A percentile compares a stretch with the other conserved stretches of the same genome.
Evolutionary conservation across 2,797 vertebrate species (phyloP).

Genomic region (Okamejei kenojei): DNA sequence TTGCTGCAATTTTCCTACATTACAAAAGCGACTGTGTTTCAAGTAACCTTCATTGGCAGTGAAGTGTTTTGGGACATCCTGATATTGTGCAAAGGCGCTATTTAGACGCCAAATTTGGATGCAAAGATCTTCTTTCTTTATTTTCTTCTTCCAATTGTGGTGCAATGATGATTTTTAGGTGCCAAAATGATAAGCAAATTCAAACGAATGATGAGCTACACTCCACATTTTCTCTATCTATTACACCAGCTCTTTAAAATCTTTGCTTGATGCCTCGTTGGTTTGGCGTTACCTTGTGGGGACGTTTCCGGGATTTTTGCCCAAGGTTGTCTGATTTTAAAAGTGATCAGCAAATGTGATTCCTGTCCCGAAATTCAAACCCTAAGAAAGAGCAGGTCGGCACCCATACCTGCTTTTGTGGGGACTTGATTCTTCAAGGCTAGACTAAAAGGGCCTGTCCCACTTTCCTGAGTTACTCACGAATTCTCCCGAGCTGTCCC

Average conservation of each 20-base stretch:
- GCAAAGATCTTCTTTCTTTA: background rate
- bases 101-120: background rate
- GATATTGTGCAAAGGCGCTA: background rate
- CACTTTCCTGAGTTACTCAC: too few relatives aligned
- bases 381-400: too few relatives aligned
- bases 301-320: background rate
- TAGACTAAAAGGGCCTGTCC: too few relatives aligned
- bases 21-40: background rate
- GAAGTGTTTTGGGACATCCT: background rate
- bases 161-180: background rate
- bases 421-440: background rate
- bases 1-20: background rate
- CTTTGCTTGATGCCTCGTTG: background rate
- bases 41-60: background rate
- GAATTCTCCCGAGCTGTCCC: too few relatives aligned
- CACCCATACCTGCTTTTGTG: background rate
- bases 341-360: background rate
- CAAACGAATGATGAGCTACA: background rate
- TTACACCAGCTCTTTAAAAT: background rate
- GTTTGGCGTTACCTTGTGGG: background rate
- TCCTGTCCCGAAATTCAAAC: background rate
- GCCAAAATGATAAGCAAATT: background rate
- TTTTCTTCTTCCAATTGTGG: background rate
- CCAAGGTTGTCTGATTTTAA: background rate
- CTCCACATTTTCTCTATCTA: background rate